phyloP scores from a whole-genome alignment of 2,113 vertebrate species.

The Oryzias celebensis region DNA sequence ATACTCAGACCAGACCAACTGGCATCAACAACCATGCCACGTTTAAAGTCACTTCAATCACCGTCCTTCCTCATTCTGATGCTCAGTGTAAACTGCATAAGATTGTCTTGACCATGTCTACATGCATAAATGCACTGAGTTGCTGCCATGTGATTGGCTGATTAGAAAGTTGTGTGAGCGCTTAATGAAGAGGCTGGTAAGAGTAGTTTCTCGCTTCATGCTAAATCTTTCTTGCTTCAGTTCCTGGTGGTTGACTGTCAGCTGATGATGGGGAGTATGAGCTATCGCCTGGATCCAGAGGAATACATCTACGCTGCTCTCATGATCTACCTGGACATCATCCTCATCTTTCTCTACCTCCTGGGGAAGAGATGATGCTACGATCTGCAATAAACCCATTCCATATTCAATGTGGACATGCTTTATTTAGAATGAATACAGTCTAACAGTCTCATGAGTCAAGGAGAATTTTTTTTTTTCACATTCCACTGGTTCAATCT shows the following conservation, averaged over 20 bases:
- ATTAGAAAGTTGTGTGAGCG: too few relatives aligned
- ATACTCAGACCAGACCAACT: too few relatives aligned
- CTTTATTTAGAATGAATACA: slow-evolving; percentile 17
- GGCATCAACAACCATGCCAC: too few relatives aligned
- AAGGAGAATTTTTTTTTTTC: background rate
- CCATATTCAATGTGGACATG: slow-evolving; percentile 10
- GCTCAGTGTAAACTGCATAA: too few relatives aligned
- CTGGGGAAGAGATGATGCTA: slow-evolving; percentile 58
- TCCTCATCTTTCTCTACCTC: slow-evolving; percentile 77
- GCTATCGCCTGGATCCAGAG: slow-evolving; percentile 64
- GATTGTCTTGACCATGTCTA: too few relatives aligned
- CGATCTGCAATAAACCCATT: background rate
- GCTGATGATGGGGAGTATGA: slow-evolving; percentile 67
- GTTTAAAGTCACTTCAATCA: too few relatives aligned
- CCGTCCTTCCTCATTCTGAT: too few relatives aligned
- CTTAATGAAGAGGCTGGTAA: too few relatives aligned
- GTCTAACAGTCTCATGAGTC: background rate
- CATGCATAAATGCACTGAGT: too few relatives aligned
- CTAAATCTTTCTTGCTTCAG: slow-evolving; percentile 35
- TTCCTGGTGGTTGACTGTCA: slow-evolving; percentile 74
- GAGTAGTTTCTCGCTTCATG: background rate
- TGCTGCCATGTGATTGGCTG: too few relatives aligned
- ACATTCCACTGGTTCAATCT: background rate
- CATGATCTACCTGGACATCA: slow-evolving; percentile 74
- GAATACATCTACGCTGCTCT: slow-evolving; percentile 75